A percentile compares a stretch with the other conserved stretches of the same genome.
Evolutionary conservation across 2,888 invertebrate species (phyloP).

Genomic region (Pilophorus perplexus): DNA sequence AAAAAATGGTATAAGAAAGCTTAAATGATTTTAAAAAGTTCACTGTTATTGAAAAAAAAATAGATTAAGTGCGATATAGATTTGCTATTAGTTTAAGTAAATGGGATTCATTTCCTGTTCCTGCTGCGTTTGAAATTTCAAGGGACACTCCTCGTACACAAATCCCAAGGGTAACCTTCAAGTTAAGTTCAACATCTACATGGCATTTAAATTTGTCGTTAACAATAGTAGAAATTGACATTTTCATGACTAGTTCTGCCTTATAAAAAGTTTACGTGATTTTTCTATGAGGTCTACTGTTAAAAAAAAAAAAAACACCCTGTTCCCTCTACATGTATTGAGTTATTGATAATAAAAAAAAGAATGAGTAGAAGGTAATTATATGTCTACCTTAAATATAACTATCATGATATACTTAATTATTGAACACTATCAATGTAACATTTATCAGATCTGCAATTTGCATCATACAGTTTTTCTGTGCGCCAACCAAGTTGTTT

Average conservation of each 20-base stretch:
- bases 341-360: conserved; percentile 11
- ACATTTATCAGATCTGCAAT: neutral
- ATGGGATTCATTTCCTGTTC: conserved; percentile 25
- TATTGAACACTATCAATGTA: conserved; percentile 20
- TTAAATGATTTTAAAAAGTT: conserved; percentile 6
- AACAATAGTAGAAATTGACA: too few relatives aligned
- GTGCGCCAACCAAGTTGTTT: neutral
- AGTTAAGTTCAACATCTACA: too few relatives aligned
- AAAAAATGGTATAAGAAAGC: conserved; percentile 3
- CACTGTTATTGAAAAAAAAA: conserved; percentile 15
- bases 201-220: too few relatives aligned
- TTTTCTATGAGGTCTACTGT: conserved; percentile 6
- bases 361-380: conserved; percentile 11
- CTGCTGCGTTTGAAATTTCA: too few relatives aligned
- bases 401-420: conserved; percentile 25
- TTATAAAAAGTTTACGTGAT: conserved; percentile 1
- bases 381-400: conserved; percentile 35
- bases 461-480: conserved; percentile 7
- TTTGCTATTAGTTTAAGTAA: conserved; percentile 37
- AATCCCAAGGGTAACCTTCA: too few relatives aligned
- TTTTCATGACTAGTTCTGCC: conserved; percentile 28
- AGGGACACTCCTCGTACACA: too few relatives aligned
- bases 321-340: conserved; percentile 2
- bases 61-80: conserved; percentile 36
- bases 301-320: neutral